Conservation (phyloP, 2,888 invertebrate genomes). For the Sinhomidia bicolor region DNA sequence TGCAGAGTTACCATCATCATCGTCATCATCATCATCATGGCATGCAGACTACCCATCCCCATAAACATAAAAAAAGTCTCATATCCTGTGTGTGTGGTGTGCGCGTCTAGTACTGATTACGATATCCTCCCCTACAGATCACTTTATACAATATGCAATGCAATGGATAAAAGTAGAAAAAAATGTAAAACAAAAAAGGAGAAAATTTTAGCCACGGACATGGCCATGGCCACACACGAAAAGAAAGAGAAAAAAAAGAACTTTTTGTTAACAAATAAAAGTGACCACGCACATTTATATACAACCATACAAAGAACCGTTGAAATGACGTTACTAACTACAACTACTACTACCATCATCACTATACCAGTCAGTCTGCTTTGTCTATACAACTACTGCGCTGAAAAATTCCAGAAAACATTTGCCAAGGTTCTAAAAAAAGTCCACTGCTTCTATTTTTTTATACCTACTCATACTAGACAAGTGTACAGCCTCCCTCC, state of each 20-base stretch:
- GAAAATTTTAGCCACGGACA: conserved; percentile 13
- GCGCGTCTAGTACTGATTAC: conserved; percentile 14
- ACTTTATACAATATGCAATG: neutral
- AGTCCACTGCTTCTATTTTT: neutral
- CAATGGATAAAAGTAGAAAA: conserved; percentile 14
- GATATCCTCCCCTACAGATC: neutral
- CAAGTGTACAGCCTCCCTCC: neutral
- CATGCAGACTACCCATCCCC: neutral
- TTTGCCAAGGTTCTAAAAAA: neutral
- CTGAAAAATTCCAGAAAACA: conserved; percentile 9
- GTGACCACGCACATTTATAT: conserved; percentile 63
- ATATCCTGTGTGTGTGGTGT: conserved; percentile 42
- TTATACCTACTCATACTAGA: neutral
- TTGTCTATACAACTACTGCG: neutral
- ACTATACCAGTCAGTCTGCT: neutral
- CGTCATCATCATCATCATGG: neutral
- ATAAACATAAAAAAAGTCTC: conserved; percentile 35
- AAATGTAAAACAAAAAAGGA: neutral
- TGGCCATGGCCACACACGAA: conserved; percentile 44
- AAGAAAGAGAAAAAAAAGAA: conserved; percentile 13
- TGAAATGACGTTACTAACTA: neutral
- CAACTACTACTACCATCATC: neutral
- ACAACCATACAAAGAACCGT: neutral
- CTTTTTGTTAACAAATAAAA: conserved; percentile 28
- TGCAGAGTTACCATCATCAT: neutral